Percentiles rank a stretch among this genome's conserved stretches.
These are phyloP conservation scores for Onychorhynchus coronatus DNA, from an alignment of 2,113 vertebrate genomes.

Conservation along the genomic window DNA sequence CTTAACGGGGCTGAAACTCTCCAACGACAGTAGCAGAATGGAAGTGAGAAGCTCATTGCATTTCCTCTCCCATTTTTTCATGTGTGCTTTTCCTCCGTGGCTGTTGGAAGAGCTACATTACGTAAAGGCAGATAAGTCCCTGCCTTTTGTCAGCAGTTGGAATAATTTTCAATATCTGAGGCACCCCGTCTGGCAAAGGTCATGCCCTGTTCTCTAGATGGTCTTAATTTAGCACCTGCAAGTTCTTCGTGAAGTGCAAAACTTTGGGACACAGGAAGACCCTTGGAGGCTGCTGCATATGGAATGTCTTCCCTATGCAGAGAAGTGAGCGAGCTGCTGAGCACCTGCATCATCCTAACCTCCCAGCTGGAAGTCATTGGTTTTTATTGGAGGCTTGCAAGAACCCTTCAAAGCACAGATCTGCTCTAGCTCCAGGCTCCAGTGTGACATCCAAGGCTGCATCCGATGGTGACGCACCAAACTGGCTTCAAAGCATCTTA, in stretches of 20 bases:
- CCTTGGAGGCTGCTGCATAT: neutral
- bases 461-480: neutral
- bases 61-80: neutral
- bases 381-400: neutral
- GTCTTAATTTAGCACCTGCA: slow-evolving; percentile 40
- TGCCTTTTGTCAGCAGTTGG: neutral
- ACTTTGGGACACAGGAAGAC: neutral
- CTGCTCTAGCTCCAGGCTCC: neutral
- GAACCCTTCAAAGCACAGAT: neutral
- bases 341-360: neutral
- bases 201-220: slow-evolving; percentile 29
- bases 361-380: neutral
- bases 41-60: neutral
- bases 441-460: neutral
- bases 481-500: neutral
- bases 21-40: neutral
- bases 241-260: neutral
- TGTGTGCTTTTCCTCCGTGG: neutral
- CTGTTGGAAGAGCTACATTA: neutral
- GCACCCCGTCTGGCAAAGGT: slow-evolving; percentile 18
- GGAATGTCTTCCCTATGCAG: neutral
- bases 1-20: neutral
- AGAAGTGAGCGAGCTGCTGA: neutral
- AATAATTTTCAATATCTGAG: slow-evolving; percentile 36
- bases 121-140: neutral